Conservation (phyloP, 2,797 vertebrate genomes). For the Myripristis jacobus region DNA sequence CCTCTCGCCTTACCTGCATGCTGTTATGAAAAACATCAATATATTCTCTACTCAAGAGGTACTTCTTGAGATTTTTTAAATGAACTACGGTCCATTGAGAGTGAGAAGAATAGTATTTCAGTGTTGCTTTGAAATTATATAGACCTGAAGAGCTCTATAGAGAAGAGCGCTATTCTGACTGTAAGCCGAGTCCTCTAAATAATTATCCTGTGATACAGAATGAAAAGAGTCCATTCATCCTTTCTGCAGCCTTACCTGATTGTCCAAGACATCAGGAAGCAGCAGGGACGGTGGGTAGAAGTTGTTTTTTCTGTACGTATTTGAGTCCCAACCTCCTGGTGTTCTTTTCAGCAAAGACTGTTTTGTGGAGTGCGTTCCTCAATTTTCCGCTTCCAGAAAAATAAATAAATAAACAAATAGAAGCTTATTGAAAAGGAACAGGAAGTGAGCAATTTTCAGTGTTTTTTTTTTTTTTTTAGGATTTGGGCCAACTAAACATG, state of each 20-base stretch:
- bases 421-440: too few relatives aligned
- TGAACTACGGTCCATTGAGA: conserved; percentile 46
- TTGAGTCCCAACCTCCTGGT: neutral
- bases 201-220: conserved; percentile 50
- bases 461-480: neutral
- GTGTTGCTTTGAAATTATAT: conserved; percentile 56
- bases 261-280: conserved; percentile 17
- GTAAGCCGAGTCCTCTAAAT: conserved; percentile 48
- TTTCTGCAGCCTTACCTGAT: conserved; percentile 34
- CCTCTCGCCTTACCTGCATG: conserved; percentile 36
- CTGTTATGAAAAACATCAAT: conserved; percentile 58
- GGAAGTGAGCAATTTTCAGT: neutral
- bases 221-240: conserved; percentile 40
- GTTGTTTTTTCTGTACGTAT: conserved; percentile 25
- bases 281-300: conserved; percentile 13
- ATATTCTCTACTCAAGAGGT: conserved; percentile 61
- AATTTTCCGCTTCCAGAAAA: too few relatives aligned
- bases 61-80: conserved; percentile 65
- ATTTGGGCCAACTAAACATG: neutral
- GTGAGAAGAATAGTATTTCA: conserved; percentile 51
- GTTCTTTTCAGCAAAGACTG: neutral
- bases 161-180: conserved; percentile 48
- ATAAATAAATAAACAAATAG: too few relatives aligned
- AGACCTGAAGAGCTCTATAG: conserved; percentile 45
- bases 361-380: neutral